Evolutionary conservation across 2,888 invertebrate genomes (phyloP).

Genomic region (Halictus ligatus): DNA sequence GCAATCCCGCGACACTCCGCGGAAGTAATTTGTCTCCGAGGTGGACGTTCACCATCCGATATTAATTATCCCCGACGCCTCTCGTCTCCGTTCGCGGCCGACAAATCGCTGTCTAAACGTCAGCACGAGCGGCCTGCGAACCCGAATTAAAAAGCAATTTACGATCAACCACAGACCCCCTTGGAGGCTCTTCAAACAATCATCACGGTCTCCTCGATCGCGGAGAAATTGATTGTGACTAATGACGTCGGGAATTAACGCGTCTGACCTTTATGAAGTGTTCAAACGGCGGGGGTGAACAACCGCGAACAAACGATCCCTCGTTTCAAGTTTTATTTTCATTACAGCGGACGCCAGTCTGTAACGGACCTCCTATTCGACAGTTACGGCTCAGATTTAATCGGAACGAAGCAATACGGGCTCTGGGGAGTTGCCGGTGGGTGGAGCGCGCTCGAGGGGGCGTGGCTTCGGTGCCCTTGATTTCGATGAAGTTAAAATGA

Average conservation of each 20-base stretch:
- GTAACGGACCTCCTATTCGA: neutral
- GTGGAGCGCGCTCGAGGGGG: neutral
- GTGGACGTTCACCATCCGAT: constrained; percentile 51
- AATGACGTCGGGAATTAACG: neutral
- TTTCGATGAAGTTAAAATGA: neutral
- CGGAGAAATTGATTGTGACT: constrained; percentile 5
- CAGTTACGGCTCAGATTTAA: neutral
- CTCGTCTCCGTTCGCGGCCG: constrained; percentile 17
- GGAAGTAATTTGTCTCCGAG: constrained; percentile 68
- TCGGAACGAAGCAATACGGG: too few relatives aligned
- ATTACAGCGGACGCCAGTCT: neutral
- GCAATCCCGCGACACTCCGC: constrained; percentile 48
- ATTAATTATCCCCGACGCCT: constrained; percentile 54
- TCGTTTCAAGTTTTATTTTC: neutral
- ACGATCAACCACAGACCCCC: constrained; percentile 13
- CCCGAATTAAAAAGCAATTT: constrained; percentile 13
- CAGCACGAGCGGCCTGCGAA: constrained; percentile 38
- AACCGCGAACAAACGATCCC: neutral
- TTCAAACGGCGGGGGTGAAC: neutral
- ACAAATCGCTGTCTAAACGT: constrained; percentile 7
- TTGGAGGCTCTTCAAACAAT: neutral
- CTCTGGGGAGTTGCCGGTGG: neutral
- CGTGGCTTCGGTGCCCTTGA: neutral
- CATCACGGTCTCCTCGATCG: neutral
- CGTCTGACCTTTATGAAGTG: neutral